phyloP scores from a whole-genome alignment of 2,113 vertebrate species.

The Monarcha castaneiventris region DNA sequence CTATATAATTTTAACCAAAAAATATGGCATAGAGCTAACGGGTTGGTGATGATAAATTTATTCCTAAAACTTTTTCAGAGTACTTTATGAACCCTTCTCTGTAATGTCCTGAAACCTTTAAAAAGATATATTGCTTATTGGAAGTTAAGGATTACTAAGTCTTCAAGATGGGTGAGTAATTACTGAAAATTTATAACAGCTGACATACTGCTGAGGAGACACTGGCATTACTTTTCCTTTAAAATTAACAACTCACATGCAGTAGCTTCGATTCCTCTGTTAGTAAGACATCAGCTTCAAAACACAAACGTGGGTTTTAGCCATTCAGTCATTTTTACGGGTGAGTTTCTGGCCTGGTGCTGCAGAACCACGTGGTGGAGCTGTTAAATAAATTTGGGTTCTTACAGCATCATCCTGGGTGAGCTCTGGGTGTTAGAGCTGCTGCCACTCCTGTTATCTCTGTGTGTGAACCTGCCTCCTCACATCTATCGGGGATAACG shows the following conservation, averaged over 20 bases:
- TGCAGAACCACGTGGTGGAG: slow-evolving; percentile 73
- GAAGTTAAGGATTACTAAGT: not conserved
- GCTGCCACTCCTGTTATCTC: not conserved
- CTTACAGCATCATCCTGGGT: not conserved
- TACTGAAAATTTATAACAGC: not conserved
- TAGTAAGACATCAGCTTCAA: not conserved
- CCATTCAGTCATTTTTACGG: not conserved
- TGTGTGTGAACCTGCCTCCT: not conserved
- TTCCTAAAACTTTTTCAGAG: not conserved
- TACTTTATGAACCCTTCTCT: not conserved
- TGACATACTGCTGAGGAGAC: not conserved
- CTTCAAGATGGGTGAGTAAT: not conserved
- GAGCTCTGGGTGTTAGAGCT: not conserved
- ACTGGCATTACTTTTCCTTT: not conserved
- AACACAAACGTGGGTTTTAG: not conserved
- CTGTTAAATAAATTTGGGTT: slow-evolving; percentile 72
- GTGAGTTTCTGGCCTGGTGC: not conserved
- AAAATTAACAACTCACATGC: not conserved
- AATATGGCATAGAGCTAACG: not conserved
- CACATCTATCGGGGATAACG: not conserved
- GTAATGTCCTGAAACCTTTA: not conserved
- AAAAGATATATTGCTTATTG: not conserved
- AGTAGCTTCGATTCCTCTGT: not conserved
- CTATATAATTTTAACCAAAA: not conserved
- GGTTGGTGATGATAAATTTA: not conserved